Evolutionary conservation across 2,113 vertebrate genomes (phyloP), one percentile per base, ranked within the genome.

Genomic region (Anthoscopus minutus): DNA sequence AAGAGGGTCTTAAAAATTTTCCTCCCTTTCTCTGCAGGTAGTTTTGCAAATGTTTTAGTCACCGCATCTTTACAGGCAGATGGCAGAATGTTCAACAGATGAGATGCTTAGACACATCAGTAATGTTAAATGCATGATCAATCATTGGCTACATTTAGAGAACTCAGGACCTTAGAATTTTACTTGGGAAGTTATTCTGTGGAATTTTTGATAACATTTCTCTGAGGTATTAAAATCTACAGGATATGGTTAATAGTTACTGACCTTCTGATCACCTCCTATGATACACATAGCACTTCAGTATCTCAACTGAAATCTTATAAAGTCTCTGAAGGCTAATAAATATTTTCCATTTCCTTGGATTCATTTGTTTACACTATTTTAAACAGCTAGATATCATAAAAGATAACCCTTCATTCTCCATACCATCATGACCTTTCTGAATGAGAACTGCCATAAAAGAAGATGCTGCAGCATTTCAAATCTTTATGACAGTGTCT

Each of bases 341-440:
- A 97, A 98, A 97, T 86, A 94, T 96, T 94, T 97, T 94, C 50
- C 82, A 78, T 79, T 67, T 78, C 72, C 56, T 53, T 61, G 31
- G 82, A 97, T 98, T 97, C 97, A 97, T 97, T 96, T 98, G 94
- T 98, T 98, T 98, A 95, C 73, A 93, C 50, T 94, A 71, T 94
- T 97, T 97, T 88, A 96, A 97, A 97, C 93, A 97, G 94, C 79
- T 92, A 71, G 64, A 90, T 54, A 97, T 95, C 89, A 94, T 97
- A 97, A 98, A 98, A 77, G 78, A 96, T 92, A 98, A 94, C 58
- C 62, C 89, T 97, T 91, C 92, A 94, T 96, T 95, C 88, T 95
- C 66, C 67, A 86, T 87, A 92, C 56, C 65, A 80, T 93, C 44
- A 60, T 97, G 97, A 97, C 96, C 97, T 98, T 98, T 98, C 88